Evolutionary conservation across 2,113 vertebrate genomes (phyloP), one percentile per base, ranked within the genome.

Genomic region (Cercopithecus mona): DNA sequence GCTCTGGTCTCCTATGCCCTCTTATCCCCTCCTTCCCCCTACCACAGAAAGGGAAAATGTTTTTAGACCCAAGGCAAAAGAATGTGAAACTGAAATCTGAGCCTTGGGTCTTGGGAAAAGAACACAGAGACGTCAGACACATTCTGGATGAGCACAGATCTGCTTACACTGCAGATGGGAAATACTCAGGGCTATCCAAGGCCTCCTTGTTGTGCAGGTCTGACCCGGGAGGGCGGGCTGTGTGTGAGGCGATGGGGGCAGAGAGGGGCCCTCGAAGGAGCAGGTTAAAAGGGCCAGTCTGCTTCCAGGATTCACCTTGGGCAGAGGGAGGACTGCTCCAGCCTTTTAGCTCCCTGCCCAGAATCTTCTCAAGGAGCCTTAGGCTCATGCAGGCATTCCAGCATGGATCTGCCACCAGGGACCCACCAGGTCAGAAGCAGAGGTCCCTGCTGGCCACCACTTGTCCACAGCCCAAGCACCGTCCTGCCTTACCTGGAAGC

Each of bases 31-130:
- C 55, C 18, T 55, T 89, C 35, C 87, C 70, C 68, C 86, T 48
- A 64, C 79, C 55, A 80, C 55, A 94, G 96, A 93, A 79, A 89
- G 81, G 57, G 16, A 78, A 96, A 95, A 89, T 92, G 94, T 88
- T 96, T 90, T 89, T 83, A 96, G 93, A 93, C 35, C 40, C 10
- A 48, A 93, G 82, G 92, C 82, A 90, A 96, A 97, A 97, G 97
- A 96, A 97, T 94, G 86, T 87, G 87, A 73, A 85, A 38, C 25
- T 88, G 95, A 97, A 96, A 94, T 86, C 87, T 64, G 88, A 97
- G 92, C 93, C 64, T 88, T 68, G 48, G 68, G 87, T 86, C 84
- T 96, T 96, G 92, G 90, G 97, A 79, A 79, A 93, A 95, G 95
- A 96, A 76, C 83, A 96, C 48, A 92, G 92, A 93, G 80, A 93